phyloP scores from a whole-genome alignment of 2,113 vertebrate species.

The Manacus vitellinus region DNA sequence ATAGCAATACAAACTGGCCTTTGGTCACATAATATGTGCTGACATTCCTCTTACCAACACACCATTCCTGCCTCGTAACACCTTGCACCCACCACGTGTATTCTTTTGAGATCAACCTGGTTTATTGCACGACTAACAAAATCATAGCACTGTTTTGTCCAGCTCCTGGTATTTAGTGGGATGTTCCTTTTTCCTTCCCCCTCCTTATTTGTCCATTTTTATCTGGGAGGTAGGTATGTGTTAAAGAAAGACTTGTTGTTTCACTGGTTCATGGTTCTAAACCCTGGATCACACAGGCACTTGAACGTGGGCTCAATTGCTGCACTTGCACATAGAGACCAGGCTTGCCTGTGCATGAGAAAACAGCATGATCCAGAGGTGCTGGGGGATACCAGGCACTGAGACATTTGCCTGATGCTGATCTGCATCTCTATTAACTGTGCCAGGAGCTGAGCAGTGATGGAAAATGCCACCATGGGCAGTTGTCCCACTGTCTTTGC shows the following conservation, averaged over 20 bases:
- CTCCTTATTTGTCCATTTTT: not conserved
- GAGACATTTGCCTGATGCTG: not conserved
- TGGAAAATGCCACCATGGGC: not conserved
- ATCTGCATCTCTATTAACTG: not conserved
- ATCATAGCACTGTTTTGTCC: not conserved
- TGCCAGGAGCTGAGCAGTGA: not conserved
- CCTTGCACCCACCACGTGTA: not conserved
- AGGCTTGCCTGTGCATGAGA: rapidly evolving
- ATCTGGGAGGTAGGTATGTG: not conserved
- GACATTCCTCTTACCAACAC: not conserved
- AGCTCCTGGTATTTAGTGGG: not conserved
- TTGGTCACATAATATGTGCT: not conserved
- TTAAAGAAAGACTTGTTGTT: not conserved
- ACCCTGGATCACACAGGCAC: not conserved
- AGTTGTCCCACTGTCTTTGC: not conserved
- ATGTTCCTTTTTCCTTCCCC: not conserved
- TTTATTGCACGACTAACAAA: not conserved
- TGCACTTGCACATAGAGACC: not conserved
- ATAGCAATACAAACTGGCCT: not conserved
- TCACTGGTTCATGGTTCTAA: not conserved
- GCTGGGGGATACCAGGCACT: not conserved
- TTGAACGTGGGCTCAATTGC: not conserved
- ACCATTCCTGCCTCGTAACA: not conserved
- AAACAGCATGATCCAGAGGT: not conserved
- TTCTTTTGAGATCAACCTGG: not conserved